phyloP scores from a whole-genome alignment of 1,140 invertebrate genomes.

The Macrobrachium rosenbergii region DNA sequence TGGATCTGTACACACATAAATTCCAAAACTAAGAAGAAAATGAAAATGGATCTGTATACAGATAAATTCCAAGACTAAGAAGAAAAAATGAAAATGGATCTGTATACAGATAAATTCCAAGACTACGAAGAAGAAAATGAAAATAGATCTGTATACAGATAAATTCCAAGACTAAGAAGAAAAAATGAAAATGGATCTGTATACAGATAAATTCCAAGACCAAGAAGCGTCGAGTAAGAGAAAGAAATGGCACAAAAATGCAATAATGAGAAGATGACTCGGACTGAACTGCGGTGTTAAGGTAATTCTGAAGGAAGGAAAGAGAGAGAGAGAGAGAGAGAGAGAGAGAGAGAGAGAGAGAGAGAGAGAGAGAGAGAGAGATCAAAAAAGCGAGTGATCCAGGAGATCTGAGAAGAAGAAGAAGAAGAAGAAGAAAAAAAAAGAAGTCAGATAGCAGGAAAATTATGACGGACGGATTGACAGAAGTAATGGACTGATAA shows the following conservation, averaged over 20 bases:
- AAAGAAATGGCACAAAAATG: not conserved
- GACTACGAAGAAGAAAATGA: too few species aligned
- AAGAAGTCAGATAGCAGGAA: not conserved
- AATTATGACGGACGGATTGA: not conserved
- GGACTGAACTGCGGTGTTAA: not conserved
- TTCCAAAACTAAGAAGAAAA: not conserved
- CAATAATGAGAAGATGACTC: not conserved
- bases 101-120: not conserved
- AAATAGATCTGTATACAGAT: not conserved
- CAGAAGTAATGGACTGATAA: not conserved
- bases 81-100: too few species aligned
- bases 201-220: not conserved
- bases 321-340: slow-evolving; percentile 3
- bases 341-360: slow-evolving; percentile 1
- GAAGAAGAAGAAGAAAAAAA: too few species aligned
- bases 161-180: not conserved
- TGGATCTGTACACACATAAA: not conserved
- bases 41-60: not conserved
- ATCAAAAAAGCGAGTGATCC: not conserved
- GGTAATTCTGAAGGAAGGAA: too few species aligned
- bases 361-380: not conserved
- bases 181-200: not conserved
- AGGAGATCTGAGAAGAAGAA: not conserved
- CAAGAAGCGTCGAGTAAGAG: not conserved
- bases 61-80: not conserved